Base-by-base conservation (phyloP, 1,140 invertebrate species). In the Alviniconcha marisindica region DNA sequence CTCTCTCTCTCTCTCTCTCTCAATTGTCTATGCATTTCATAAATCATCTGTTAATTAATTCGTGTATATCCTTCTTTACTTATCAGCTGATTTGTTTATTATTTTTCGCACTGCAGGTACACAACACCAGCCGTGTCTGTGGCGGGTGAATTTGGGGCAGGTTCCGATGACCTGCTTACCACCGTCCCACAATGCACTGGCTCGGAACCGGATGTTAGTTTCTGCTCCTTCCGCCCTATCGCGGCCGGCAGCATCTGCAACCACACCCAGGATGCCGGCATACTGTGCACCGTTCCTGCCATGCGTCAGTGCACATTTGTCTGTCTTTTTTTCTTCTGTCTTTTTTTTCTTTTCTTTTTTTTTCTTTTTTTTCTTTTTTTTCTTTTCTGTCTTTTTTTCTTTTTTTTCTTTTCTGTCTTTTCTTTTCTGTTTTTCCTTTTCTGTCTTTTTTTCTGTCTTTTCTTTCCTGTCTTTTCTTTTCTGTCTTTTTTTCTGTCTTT, bases 201-300 rank as follows among this genome's bases (percentile, higher is more conserved):
- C 10, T 7, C 7, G 7, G 60, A 63, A 63, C 60, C 60, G 60
- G 60, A 63, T 63, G 24, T 63, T 24, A 24, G 60, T 5, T 63
- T 12, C 60, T 63, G 60, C 60, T 24, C 60, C 21, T 24, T 63
- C 60, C 21, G 60, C 28, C 21, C 60, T 63, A 7, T 63, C 4
- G 60, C 60, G 60, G 60, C 60, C 28, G 24, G 60, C 24, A 63
- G 60, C 60, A 31, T 63, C 60, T 63, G 60, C 28, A 63, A 63
- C 60, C 60, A 63, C 60, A 63, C 60, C 10, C 60, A 63, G 60
- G 60, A 63, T 63, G 60, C 60, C 21, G 60, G 60, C 10, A 63
- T 63, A n/a, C 60, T 7, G 4, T 63, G 60, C 60, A 63, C 60
- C 7, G 60, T 63, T n/a, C 60, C 60, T 24, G 28, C 60, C 10